Evolutionary conservation across 64 coral and sea anemone species (phyloP).

Genomic region (Astreopora myriophthalma): DNA sequence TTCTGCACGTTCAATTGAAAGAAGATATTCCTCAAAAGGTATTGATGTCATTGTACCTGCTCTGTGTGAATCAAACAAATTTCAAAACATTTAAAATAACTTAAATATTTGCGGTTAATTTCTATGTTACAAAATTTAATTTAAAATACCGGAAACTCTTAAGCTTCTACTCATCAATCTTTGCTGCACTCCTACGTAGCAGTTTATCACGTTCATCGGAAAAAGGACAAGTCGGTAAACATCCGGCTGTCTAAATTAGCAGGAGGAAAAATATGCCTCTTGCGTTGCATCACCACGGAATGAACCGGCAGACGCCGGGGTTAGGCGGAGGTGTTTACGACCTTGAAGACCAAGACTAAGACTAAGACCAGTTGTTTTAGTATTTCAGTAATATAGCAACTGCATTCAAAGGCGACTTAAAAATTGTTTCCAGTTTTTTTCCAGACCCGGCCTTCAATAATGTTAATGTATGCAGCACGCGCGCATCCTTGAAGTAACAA

Average conservation of each 20-base stretch:
- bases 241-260: background rate
- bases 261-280: background rate
- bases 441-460: background rate
- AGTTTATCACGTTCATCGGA: slow-evolving; percentile 3
- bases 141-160: slow-evolving; percentile 6
- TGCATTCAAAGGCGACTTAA: too few relatives aligned
- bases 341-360: too few relatives aligned
- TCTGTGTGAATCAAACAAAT: background rate
- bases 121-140: background rate
- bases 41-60: background rate
- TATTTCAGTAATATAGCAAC: too few relatives aligned
- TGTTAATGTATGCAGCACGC: background rate
- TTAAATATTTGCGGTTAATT: background rate
- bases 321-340: too few relatives aligned
- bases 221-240: background rate
- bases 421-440: too few relatives aligned
- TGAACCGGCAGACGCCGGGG: background rate
- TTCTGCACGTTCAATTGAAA: slow-evolving; percentile 26
- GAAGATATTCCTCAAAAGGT: background rate
- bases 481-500: background rate
- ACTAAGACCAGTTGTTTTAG: too few relatives aligned
- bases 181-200: background rate
- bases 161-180: background rate
- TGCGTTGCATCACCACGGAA: background rate
- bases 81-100: background rate